Base-by-base conservation (phyloP, 2,113 vertebrate species). In the Promerops cafer region DNA sequence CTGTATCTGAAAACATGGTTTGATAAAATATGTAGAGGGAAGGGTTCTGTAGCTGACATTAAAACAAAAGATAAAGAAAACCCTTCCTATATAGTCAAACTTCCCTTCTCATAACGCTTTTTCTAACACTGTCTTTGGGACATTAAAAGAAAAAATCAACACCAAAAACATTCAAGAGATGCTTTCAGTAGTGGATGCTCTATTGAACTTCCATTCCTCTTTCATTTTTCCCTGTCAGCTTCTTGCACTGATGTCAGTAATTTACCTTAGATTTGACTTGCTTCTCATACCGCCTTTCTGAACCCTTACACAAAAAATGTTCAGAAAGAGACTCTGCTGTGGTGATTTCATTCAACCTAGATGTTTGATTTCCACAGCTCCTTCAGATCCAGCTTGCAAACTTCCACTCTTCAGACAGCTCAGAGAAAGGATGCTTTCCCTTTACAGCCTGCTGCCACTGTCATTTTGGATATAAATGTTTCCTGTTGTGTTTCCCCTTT, bases 221-320 rank as follows among this genome's bases (percentile, higher is more conserved):
- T 93, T 93, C 49, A 64, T 89, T 91, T 89, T 85, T 69, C 47
- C 31, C 61, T 94, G 80, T 79, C 87, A 87, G 53, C 33, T 75
- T 79, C 93, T 94, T 75, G 70, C 72, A 91, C 52, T 83, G 87
- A 69, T 72, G 28, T 91, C 78, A 91, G 69, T 89, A 94, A 93
- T 84, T 95, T 84, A 75, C 77, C 42, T 87, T 53, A 75, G 33
- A 82, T 89, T 94, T 95, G 30, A 65, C 60, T 95, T 75, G 44
- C 60, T 94, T 89, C 52, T 93, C 37, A 23, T 44, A 19, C n/a
- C 0, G 2, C 45, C n/a, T 87, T 78, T 91, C 77, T 89, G 65
- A 94, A 66, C 53, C n/a, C 47, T 68, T 78, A 77, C 39, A 94
- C 65, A 91, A 94, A 95, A 76, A 65, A 40, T 87, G 22, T 84